Percentiles rank a stretch among this genome's conserved stretches.
Conservation (phyloP, 2,797 vertebrate genomes). For the Pseudomugil tenellus region DNA sequence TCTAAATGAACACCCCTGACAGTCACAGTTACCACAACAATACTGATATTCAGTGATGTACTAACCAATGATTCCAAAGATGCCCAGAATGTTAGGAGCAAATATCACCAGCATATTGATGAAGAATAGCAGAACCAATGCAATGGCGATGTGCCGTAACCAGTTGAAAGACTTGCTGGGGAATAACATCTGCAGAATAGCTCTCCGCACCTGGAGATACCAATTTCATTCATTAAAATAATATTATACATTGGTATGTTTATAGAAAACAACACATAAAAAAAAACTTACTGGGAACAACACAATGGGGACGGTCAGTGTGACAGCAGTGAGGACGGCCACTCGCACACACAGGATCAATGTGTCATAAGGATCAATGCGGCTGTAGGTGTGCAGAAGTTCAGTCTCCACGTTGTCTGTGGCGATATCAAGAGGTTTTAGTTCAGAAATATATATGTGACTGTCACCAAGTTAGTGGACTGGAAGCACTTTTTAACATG, state of each 20-base stretch:
- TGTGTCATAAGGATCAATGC: conserved; percentile 91
- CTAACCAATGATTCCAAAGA: conserved; percentile 97
- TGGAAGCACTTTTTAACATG: background rate
- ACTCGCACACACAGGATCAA: conserved; percentile 95
- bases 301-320: conserved; percentile 95
- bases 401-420: conserved; percentile 91
- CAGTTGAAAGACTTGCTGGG: conserved; percentile 92
- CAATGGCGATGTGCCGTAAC: conserved; percentile 89
- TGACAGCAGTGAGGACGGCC: conserved; percentile 95
- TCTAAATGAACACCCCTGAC: background rate
- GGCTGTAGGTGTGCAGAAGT: conserved; percentile 94
- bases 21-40: background rate
- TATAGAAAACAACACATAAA: background rate
- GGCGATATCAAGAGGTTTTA: conserved; percentile 10
- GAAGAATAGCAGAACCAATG: conserved; percentile 84
- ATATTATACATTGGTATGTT: background rate
- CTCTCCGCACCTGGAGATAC: conserved; percentile 89
- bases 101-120: conserved; percentile 98
- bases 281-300: conserved; percentile 91
- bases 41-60: conserved; percentile 16
- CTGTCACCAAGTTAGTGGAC: background rate
- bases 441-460: background rate
- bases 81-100: conserved; percentile 95
- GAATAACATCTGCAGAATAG: conserved; percentile 95
- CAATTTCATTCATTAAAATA: background rate